Base-by-base conservation (phyloP, 2,888 invertebrate genomes). In the Lucinisca nassula region DNA sequence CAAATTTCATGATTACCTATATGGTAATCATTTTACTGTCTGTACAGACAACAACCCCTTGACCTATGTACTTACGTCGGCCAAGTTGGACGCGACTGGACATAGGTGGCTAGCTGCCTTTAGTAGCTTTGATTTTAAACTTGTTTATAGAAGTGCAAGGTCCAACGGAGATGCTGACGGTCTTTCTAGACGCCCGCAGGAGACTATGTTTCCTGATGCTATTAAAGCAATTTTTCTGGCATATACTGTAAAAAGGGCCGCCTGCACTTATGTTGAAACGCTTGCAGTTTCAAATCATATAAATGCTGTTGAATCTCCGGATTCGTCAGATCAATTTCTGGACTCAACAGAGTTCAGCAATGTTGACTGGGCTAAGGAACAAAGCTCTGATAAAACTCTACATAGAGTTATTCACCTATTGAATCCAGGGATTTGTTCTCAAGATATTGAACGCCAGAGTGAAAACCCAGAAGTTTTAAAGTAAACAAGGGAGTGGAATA, bases 1-100 rank as follows among this genome's bases (percentile, higher is more conserved):
- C 21, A 90, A 87, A 51, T 89, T 88, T 74, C 70, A 84, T 72
- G 85, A 90, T 73, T 87, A 88, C 51, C 55, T 88, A n/a, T 86
- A 84, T 37, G 81, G 85, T 3, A 82, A 40, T 67, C 14, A 40
- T 1, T 75, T 85, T 75, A 32, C 61, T 30, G 45, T 79, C 24
- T 3, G 0, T n/a, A 45, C 85, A 45, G 87, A 89, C 73, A 84
- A 88, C 45, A 86, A 90, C 73, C 88, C 86, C 3, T 45, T 87
- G 12, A 87, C 84, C 14, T 88, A 88, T 79, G 85, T 85, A 1
- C 40, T 70, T 14, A 78, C 85, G 3, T 76, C 87, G 17, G 87
- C 88, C 4, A 82, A 86, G 49, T 73, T 84, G 35, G 85, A 84
- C 35, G 72, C 72, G 8, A 72, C 72, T 1, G 72, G 72, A 24